Percentiles rank a stretch among this genome's conserved stretches.
phyloP scores from a whole-genome alignment of 1,140 invertebrate genomes.

The Yoshiicerus persimilis region DNA sequence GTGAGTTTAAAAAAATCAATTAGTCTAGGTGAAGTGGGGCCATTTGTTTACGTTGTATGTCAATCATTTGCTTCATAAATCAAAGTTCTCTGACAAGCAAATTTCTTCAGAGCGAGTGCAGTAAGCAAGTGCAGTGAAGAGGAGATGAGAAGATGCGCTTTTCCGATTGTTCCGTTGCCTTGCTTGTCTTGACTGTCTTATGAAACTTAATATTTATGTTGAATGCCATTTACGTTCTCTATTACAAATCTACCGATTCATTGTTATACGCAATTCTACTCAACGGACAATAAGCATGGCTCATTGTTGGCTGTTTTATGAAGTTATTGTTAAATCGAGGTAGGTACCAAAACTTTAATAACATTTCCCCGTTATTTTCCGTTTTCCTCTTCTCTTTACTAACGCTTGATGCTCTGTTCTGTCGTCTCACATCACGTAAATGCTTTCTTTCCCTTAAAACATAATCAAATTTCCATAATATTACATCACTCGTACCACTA shows the following conservation, averaged over 20 bases:
- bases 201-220: not conserved
- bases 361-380: too few relatives aligned
- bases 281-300: too few relatives aligned
- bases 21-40: conserved; percentile 31
- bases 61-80: conserved; percentile 45
- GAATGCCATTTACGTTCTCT: not conserved
- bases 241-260: not conserved
- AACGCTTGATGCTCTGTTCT: too few relatives aligned
- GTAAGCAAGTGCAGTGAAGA: not conserved
- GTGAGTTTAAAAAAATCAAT: conserved; percentile 40
- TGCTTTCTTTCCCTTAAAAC: too few relatives aligned
- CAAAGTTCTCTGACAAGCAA: conserved; percentile 35
- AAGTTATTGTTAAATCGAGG: too few relatives aligned
- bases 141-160: not conserved
- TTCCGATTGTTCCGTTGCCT: not conserved
- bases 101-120: not conserved
- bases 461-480: too few relatives aligned
- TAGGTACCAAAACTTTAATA: too few relatives aligned
- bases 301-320: too few relatives aligned
- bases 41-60: conserved; percentile 45
- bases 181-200: not conserved
- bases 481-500: too few relatives aligned
- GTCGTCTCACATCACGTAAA: too few relatives aligned
- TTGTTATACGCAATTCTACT: not conserved
- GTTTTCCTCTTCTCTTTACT: too few relatives aligned